These are phyloP conservation scores for Lingula anatina DNA, from an alignment of 2,888 invertebrate genomes.

Conservation along the genomic window DNA sequence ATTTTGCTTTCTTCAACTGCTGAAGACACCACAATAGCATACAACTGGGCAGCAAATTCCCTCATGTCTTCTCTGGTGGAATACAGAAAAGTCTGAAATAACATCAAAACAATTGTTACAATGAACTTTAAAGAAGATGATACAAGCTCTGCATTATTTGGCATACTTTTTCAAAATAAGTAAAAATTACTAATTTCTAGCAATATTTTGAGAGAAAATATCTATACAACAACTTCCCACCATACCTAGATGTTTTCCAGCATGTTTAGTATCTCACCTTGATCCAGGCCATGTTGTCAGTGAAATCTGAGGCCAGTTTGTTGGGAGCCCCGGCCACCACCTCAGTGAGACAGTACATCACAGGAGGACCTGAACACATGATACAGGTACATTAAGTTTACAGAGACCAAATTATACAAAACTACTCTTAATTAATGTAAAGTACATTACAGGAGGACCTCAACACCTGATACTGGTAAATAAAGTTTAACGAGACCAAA, in stretches of 20 bases:
- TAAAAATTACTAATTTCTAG: no score
- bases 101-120: slow-evolving; percentile 1
- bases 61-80: slow-evolving; percentile 71
- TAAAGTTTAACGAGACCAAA: no score
- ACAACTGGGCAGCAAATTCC: slow-evolving; percentile 68
- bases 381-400: no score
- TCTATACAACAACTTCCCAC: no score
- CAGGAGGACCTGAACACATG: slow-evolving; percentile 24
- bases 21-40: slow-evolving; percentile 66
- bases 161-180: no score
- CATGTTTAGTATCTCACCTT: no score
- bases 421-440: no score
- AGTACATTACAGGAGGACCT: slow-evolving; percentile 58
- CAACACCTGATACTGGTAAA: slow-evolving; percentile 3
- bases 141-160: no score
- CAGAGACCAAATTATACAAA: background rate
- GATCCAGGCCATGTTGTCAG: slow-evolving; percentile 64
- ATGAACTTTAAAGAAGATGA: background rate
- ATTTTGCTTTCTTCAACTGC: slow-evolving; percentile 57
- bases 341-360: slow-evolving; percentile 72
- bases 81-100: slow-evolving; percentile 38
- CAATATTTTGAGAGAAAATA: no score
- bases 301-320: slow-evolving; percentile 63
- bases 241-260: no score
- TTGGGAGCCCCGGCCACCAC: slow-evolving; percentile 77